Conservation (phyloP, 2,888 invertebrate genomes). For the Diadegma fenestrale region DNA sequence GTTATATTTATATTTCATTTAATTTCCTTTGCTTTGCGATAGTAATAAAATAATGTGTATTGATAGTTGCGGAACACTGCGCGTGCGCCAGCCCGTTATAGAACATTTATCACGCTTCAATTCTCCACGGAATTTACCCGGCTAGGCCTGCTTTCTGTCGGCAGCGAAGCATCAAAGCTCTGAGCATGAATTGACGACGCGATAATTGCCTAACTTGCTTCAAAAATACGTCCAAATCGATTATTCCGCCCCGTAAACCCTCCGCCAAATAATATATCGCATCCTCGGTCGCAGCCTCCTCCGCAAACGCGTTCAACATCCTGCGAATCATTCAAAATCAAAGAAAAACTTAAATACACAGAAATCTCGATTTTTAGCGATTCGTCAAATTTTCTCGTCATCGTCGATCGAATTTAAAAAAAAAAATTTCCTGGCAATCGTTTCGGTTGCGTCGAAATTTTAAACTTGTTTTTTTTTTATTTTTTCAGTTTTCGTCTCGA, state of each 20-base stretch:
- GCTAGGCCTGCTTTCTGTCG: constrained; percentile 96
- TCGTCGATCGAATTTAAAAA: not conserved
- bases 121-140: constrained; percentile 86
- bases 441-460: too few species aligned
- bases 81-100: constrained; percentile 25
- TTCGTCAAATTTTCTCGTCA: not conserved
- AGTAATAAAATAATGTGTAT: constrained; percentile 71
- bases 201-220: constrained; percentile 98
- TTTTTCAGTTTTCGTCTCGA: not conserved
- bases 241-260: constrained; percentile 95
- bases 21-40: constrained; percentile 37
- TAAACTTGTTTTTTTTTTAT: not conserved
- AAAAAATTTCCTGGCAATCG: too few species aligned
- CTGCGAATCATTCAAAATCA: constrained; percentile 84
- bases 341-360: constrained; percentile 10
- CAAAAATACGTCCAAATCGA: constrained; percentile 98
- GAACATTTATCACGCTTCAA: constrained; percentile 14
- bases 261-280: constrained; percentile 99
- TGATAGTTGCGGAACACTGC: constrained; percentile 45
- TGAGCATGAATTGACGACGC: constrained; percentile 97
- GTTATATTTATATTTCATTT: constrained; percentile 38
- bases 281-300: constrained; percentile 99
- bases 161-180: constrained; percentile 98
- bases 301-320: constrained; percentile 96
- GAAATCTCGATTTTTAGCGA: not conserved